Percentiles rank a stretch among this genome's conserved stretches.
phyloP scores from a whole-genome alignment of 2,113 vertebrate species.

The Aegithalos caudatus region DNA sequence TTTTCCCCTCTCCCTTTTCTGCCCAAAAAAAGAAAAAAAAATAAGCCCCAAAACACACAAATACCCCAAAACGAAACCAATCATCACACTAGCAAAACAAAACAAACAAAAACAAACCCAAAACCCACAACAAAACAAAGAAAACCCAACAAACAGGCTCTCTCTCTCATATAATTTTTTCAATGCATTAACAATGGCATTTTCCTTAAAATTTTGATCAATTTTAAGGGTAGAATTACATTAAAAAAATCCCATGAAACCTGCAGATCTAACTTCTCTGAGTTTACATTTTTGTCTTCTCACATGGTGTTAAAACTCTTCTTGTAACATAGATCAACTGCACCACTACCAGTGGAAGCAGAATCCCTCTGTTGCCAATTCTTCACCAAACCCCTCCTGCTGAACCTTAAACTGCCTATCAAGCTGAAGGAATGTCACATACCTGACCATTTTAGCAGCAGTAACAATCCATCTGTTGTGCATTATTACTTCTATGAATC shows the following conservation, averaged over 20 bases:
- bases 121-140: not conserved
- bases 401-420: not conserved
- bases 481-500: slow-evolving; percentile 20
- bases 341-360: not conserved
- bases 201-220: not conserved
- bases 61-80: not conserved
- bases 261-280: not conserved
- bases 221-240: not conserved
- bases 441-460: not conserved
- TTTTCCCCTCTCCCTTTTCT: not conserved
- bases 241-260: not conserved
- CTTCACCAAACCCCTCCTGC: not conserved
- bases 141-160: not conserved
- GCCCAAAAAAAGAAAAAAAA: not conserved
- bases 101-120: too few relatives aligned
- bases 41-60: not conserved
- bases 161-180: not conserved
- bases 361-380: not conserved
- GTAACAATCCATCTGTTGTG: slow-evolving; percentile 10
- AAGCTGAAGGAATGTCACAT: not conserved
- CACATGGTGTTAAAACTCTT: not conserved
- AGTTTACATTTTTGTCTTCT: not conserved
- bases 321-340: not conserved
- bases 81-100: not conserved
- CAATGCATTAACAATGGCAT: not conserved